These are phyloP conservation scores for Drosophila suboccidentalis DNA, from an alignment of 2,888 invertebrate species.

Conservation along the genomic window DNA sequence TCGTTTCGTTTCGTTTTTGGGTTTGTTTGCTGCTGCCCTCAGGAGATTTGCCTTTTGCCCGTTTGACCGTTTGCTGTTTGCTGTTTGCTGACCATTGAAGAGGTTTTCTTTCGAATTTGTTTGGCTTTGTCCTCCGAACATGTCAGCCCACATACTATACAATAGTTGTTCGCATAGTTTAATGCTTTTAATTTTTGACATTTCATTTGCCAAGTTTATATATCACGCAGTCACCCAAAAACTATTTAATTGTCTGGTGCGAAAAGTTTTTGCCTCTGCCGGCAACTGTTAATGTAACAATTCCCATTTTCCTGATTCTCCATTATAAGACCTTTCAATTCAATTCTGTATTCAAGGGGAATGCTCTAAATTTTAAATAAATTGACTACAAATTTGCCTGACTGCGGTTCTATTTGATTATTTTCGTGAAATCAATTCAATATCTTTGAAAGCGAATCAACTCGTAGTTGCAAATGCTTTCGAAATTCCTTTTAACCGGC, in stretches of 20 bases:
- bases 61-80: conserved; percentile 46
- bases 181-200: conserved; percentile 71
- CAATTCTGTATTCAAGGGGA: background rate
- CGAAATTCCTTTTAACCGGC: conserved; percentile 53
- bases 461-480: conserved; percentile 46
- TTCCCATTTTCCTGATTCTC: background rate
- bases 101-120: conserved; percentile 52
- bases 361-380: conserved; percentile 6
- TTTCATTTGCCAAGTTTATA: conserved; percentile 62
- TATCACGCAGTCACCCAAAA: conserved; percentile 17
- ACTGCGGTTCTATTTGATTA: conserved; percentile 23
- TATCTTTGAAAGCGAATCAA: conserved; percentile 33
- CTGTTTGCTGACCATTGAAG: conserved; percentile 55
- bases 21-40: conserved; percentile 53
- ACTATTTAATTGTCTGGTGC: conserved; percentile 46
- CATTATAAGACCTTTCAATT: background rate
- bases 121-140: conserved; percentile 34
- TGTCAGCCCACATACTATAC: conserved; percentile 16
- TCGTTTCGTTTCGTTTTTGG: conserved; percentile 45
- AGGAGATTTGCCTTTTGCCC: conserved; percentile 59
- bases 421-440: conserved; percentile 60
- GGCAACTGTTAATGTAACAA: conserved; percentile 30
- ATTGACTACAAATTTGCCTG: conserved; percentile 27
- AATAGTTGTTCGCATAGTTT: conserved; percentile 60
- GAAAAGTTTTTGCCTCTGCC: conserved; percentile 38